Evolutionary conservation across 35 echinoderm and acorn worm genomes (phyloP).

Genomic region (Heliocidaris tuberculata): DNA sequence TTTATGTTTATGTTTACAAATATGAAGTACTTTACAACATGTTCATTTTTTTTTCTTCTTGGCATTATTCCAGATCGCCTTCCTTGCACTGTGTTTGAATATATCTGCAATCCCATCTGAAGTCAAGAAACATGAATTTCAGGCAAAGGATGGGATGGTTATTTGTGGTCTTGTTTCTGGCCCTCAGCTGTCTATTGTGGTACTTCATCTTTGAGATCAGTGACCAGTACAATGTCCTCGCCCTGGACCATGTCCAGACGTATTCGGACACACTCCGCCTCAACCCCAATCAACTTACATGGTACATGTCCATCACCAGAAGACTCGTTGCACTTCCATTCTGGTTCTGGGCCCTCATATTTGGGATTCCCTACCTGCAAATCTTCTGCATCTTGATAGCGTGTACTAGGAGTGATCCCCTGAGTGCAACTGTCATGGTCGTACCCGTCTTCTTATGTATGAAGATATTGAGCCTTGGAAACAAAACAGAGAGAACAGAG

Average conservation of each 20-base stretch:
- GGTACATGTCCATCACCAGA: slow-evolving; percentile 62
- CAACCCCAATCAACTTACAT: slow-evolving; percentile 59
- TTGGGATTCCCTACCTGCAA: slow-evolving; percentile 89
- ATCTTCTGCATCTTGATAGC: slow-evolving; percentile 91
- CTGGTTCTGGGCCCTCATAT: slow-evolving; percentile 78
- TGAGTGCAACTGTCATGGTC: slow-evolving; percentile 80
- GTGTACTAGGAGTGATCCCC: slow-evolving; percentile 90
- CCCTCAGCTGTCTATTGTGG: slow-evolving; percentile 56
- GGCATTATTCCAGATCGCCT: neutral
- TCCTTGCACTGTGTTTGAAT: neutral
- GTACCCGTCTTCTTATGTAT: slow-evolving; percentile 83
- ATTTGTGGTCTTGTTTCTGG: slow-evolving; percentile 68
- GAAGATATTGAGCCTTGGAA: slow-evolving; percentile 7
- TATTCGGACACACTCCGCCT: slow-evolving; percentile 66
- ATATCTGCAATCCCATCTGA: neutral
- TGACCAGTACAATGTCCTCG: slow-evolving; percentile 90
- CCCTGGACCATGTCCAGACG: slow-evolving; percentile 68
- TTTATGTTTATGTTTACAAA: no score
- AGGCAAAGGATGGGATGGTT: slow-evolving; percentile 94
- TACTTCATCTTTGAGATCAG: slow-evolving; percentile 99
- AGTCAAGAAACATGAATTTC: slow-evolving; percentile 79
- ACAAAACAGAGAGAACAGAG: slow-evolving; percentile 8
- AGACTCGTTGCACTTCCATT: slow-evolving; percentile 82
- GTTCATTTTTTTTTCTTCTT: neutral
- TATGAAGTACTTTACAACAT: neutral